These are phyloP conservation scores for Tragopan temminckii DNA, from an alignment of 2,797 vertebrate species.

Conservation along the genomic window DNA sequence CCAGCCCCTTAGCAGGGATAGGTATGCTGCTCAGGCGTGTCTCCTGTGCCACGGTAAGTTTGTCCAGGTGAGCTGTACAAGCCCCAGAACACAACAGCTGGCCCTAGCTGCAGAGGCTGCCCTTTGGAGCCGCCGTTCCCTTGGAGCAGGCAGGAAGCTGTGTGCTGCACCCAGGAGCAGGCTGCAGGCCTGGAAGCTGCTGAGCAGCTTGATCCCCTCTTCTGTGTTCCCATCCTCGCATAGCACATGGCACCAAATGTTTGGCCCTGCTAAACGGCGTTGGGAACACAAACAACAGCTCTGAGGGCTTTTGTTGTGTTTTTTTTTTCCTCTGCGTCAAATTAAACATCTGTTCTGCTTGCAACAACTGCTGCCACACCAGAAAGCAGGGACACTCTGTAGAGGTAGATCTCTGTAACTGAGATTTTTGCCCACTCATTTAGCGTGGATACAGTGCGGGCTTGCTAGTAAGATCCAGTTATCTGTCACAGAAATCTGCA, in stretches of 20 bases:
- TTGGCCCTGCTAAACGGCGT: background rate
- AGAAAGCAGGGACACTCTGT: fast-evolving
- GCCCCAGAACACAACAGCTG: background rate
- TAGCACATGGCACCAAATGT: background rate
- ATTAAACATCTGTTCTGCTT: background rate
- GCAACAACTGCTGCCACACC: background rate
- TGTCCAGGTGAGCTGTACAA: background rate
- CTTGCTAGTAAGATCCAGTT: background rate
- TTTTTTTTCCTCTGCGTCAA: background rate
- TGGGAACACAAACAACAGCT: background rate
- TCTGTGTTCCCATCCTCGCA: background rate
- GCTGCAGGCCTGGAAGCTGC: background rate
- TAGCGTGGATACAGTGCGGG: background rate
- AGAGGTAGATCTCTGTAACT: background rate
- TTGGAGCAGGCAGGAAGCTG: background rate
- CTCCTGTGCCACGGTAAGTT: background rate
- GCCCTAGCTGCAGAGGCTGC: background rate
- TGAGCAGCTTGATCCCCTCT: too few species aligned
- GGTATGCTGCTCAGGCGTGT: background rate
- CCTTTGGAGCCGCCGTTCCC: background rate
- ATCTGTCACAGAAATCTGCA: background rate
- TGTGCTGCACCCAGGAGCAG: background rate
- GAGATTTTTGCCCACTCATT: background rate
- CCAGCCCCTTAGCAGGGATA: background rate
- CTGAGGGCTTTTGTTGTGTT: background rate